phyloP scores from a whole-genome alignment of 1,140 invertebrate species.

The Epicauta chinensis region DNA sequence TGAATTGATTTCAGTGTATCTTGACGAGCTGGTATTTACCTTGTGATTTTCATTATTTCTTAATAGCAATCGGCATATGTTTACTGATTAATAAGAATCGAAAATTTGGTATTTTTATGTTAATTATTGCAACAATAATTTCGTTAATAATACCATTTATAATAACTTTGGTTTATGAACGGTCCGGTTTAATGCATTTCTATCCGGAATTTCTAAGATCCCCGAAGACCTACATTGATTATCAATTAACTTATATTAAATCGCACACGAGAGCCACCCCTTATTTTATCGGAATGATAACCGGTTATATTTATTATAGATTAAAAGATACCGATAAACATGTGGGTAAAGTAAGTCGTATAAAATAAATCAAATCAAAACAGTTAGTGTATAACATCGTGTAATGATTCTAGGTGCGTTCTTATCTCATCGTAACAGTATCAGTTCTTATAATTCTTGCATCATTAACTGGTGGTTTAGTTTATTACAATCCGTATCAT shows the following conservation, averaged over 20 bases:
- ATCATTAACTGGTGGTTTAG: constrained; percentile 40
- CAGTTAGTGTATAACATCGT: not conserved
- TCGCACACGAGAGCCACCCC: constrained; percentile 49
- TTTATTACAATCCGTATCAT: constrained; percentile 44
- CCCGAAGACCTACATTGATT: constrained; percentile 44
- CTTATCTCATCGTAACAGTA: constrained; percentile 22
- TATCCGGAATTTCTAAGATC: constrained; percentile 47
- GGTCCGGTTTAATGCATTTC: constrained; percentile 47
- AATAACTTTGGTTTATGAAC: constrained; percentile 43
- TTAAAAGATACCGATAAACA: constrained; percentile 33
- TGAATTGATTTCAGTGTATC: constrained; percentile 55
- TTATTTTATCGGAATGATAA: constrained; percentile 49
- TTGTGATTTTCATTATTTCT: constrained; percentile 69
- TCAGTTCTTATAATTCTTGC: constrained; percentile 40
- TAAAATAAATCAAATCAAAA: not conserved
- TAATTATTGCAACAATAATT: constrained; percentile 28
- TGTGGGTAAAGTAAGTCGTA: constrained; percentile 44
- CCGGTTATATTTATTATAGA: constrained; percentile 44
- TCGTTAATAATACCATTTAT: constrained; percentile 42
- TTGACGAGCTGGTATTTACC: constrained; percentile 69
- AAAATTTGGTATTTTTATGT: constrained; percentile 26
- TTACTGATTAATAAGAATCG: constrained; percentile 45
- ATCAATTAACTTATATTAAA: constrained; percentile 48
- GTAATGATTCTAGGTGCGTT: constrained; percentile 36
- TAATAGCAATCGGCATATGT: constrained; percentile 53